Evolutionary conservation across 2,797 vertebrate species (phyloP), one percentile per base, ranked within the genome.

Genomic region (Basileuterus tristriatus): DNA sequence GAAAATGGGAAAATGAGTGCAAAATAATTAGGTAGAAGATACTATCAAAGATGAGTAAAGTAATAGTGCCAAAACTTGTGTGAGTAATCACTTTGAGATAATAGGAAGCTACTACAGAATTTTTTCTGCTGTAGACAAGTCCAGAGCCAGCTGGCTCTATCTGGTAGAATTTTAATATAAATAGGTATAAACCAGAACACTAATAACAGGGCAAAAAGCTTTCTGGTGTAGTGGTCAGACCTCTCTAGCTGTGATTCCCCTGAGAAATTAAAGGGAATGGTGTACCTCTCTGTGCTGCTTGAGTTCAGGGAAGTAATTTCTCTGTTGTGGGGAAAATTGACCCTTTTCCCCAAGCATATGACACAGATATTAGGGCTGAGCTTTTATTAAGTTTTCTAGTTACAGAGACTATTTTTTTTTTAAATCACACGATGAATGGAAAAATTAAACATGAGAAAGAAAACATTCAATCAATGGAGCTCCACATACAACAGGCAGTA

Each of bases 241-340:
- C 44, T 41, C 44, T 41, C 23, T 65, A 32, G 3, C 1, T 11
- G 4, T 62, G 62, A 6, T 15, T 88, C 13, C 5, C 15, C 14
- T 2, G 2, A 43, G 26, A 59, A 55, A n/a, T 41, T 44, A 49
- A 30, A 20, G 11, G 5, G 6, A 12, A 5, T 36, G 12, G 0
- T 46, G 9, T 30, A 26, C 1, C 19, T 68, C 18, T 36, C 27
- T 26, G 5, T 53, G 20, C 47, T 59, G 9, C 44, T 36, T 41
- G 24, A 15, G 4, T 5, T n/a, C 8, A 43, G 6, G 8, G 15
- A 22, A 77, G 5, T 43, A 44, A 52, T 5, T 2, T 41, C 41
- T 58, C 41, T 9, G 0, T 20, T 44, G 9, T 23, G 12, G 12
- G 17, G 17, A 17, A 72, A 63, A 80, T 21, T 1, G 4, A 14